phyloP scores from a whole-genome alignment of 2,797 vertebrate genomes.

The Falco peregrinus region DNA sequence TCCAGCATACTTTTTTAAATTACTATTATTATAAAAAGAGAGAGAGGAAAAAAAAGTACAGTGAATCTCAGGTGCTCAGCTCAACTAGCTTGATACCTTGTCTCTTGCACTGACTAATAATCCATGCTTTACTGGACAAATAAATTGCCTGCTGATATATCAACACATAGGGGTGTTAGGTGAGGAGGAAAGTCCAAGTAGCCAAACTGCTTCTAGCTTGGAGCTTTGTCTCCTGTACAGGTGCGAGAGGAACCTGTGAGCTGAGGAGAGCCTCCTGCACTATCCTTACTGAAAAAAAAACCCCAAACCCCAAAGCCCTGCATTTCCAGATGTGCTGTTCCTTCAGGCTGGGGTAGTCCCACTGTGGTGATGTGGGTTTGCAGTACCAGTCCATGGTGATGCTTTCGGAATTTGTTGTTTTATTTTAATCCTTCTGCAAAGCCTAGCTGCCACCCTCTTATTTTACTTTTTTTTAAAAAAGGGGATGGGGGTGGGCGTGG shows the following conservation, averaged over 20 bases:
- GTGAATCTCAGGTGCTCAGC: background rate
- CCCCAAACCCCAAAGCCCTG: background rate
- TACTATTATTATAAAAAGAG: no score
- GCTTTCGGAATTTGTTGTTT: background rate
- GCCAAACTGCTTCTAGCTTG: background rate
- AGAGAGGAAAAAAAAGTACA: background rate
- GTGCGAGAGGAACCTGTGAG: background rate
- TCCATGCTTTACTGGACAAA: background rate
- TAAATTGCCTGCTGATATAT: background rate
- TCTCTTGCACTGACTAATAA: background rate
- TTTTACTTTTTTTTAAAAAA: background rate
- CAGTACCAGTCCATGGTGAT: background rate
- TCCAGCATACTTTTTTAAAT: background rate
- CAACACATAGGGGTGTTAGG: rapidly evolving
- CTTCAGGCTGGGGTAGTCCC: background rate
- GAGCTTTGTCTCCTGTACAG: background rate
- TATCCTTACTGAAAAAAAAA: background rate
- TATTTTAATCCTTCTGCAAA: background rate
- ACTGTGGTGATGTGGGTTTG: background rate
- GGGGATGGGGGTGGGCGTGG: no score
- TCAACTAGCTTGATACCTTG: background rate
- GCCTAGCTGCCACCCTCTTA: background rate
- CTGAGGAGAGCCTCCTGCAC: background rate
- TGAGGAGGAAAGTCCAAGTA: background rate
- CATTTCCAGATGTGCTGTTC: background rate